Percentiles rank a stretch among this genome's conserved stretches.
Conservation (phyloP, 1,140 invertebrate genomes). For the Physella acuta region DNA sequence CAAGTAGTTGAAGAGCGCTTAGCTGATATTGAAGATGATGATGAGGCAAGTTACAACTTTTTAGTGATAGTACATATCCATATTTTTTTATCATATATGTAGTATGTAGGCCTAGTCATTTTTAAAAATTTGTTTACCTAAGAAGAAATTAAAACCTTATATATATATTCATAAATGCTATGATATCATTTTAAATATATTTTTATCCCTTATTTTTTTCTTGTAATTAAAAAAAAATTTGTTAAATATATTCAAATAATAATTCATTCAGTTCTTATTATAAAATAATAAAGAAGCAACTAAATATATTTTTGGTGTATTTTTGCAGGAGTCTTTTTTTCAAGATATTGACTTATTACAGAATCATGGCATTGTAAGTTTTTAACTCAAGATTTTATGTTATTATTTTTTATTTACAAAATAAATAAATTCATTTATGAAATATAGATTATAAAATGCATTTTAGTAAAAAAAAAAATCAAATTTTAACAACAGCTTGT, state of each 20-base stretch:
- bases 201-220: not conserved
- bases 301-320: conserved; percentile 7
- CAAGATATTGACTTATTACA: conserved; percentile 65
- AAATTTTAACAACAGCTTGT: no score
- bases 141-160: not conserved
- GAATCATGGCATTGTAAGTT: conserved; percentile 65
- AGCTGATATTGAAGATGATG: conserved; percentile 49
- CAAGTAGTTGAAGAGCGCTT: conserved; percentile 50
- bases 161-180: not conserved
- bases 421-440: no score
- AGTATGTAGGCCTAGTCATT: no score
- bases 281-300: not conserved
- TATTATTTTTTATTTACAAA: no score
- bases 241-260: not conserved
- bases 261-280: conserved; percentile 7
- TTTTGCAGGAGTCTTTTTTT: conserved; percentile 61
- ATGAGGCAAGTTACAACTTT: conserved; percentile 14
- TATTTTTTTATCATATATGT: not conserved
- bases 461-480: no score
- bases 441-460: no score
- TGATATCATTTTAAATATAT: not conserved
- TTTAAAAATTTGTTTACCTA: no score
- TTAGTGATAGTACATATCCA: not conserved
- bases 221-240: not conserved
- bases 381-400: no score